Conservation (phyloP, 2,797 vertebrate species). For the Gymnoscopelus braueri region DNA sequence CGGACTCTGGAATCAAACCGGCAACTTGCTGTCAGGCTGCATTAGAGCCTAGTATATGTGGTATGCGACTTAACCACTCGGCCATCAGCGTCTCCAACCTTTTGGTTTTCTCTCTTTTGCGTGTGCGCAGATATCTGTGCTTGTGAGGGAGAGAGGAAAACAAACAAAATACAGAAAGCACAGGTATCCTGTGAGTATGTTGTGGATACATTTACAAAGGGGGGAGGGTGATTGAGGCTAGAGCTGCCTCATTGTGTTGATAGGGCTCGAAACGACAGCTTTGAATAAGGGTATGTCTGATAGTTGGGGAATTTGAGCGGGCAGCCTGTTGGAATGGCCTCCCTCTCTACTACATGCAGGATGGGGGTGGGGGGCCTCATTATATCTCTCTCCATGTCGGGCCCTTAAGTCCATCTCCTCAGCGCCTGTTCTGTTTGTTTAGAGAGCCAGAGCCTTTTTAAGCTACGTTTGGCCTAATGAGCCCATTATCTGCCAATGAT, state of each 20-base stretch:
- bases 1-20: too few species aligned
- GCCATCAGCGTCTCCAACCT: too few species aligned
- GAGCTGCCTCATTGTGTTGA: conserved; percentile 51
- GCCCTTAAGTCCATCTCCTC: conserved; percentile 80
- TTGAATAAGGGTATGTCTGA: conserved; percentile 31
- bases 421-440: conserved; percentile 82
- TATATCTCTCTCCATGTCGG: conserved; percentile 84
- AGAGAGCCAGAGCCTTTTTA: conserved; percentile 82
- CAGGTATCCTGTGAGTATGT: background rate
- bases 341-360: conserved; percentile 52
- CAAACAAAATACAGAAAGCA: background rate
- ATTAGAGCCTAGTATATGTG: too few species aligned
- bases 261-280: conserved; percentile 27
- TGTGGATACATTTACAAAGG: conserved; percentile 22
- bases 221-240: conserved; percentile 40
- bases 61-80: too few species aligned
- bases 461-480: conserved; percentile 83
- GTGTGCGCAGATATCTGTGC: too few species aligned
- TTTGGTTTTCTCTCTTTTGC: too few species aligned
- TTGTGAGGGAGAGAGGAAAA: background rate
- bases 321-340: conserved; percentile 62
- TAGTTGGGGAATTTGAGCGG: conserved; percentile 60
- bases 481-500: conserved; percentile 86
- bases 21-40: too few species aligned
- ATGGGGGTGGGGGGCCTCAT: conserved; percentile 72